Base-by-base conservation (phyloP, 1,140 invertebrate genomes). In the Leguminivora glycinivorella region DNA sequence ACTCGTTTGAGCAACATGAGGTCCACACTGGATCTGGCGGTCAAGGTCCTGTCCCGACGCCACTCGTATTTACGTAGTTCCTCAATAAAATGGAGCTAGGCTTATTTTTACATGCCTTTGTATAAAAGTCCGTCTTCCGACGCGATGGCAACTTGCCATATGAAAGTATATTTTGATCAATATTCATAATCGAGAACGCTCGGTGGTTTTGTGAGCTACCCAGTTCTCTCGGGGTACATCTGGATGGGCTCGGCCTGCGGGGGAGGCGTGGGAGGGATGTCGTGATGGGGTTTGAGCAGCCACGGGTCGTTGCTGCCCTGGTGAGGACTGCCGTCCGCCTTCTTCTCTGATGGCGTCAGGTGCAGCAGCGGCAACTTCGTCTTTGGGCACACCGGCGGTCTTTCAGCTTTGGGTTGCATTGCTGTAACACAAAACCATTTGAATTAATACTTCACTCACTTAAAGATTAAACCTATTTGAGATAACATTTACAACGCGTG, bases 131-230 rank as follows among this genome's bases (percentile, higher is more conserved):
- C 70, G 81, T 78, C 75, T 82, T 81, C 72, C 75, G 72, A 77
- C 77, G 78, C 80, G 77, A 86, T 89, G 89, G 89, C 87, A 88
- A 66, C 67, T 74, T 88, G 87, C 88, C 88, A 90, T 88, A 83
- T 75, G 38, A 77, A 78, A 78, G 31, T 68, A 68, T 68, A 40
- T 67, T 73, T 80, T 78, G 77, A 79, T 84, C 80, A 80, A 81
- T 75, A 74, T 76, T 76, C 78, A 63, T 75, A 76, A 80, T 80
- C 79, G 67, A 70, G 68, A 63, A 34, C 58, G 58, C 70, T 68
- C 56, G 43, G 43, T 43, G 52, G 72, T 56, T 58, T 31, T 47
- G 43, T 66, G 31, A 76, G 70, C 79, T 91, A 91, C 74, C 87
- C 85, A 70, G 83, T 86, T 83, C 85, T 80, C 80, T 89, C 83